phyloP scores from a whole-genome alignment of 2,113 vertebrate species.

The Ctenomys sociabilis region DNA sequence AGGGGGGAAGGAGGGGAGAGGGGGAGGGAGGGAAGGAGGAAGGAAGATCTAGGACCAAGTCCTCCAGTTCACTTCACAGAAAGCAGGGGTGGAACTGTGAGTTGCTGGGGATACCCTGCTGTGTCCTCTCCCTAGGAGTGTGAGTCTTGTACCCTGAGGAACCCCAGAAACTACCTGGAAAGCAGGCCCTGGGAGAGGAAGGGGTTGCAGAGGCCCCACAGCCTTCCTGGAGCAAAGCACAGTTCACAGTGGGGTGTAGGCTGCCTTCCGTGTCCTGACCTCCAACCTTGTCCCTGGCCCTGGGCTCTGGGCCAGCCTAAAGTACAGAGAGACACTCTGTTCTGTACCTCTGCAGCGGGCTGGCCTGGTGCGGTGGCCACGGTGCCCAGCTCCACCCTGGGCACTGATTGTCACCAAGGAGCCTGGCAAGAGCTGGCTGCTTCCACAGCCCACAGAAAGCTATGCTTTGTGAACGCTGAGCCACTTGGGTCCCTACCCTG shows the following conservation, averaged over 20 bases:
- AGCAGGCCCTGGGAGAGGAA: background rate
- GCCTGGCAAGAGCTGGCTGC: background rate
- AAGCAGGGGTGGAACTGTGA: background rate
- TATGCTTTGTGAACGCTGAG: background rate
- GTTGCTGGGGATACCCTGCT: background rate
- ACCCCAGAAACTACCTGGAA: background rate
- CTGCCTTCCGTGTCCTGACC: background rate
- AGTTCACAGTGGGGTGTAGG: fast-evolving
- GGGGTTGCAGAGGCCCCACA: background rate
- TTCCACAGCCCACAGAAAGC: background rate
- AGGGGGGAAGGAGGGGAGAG: too few relatives aligned
- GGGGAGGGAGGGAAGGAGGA: too few relatives aligned
- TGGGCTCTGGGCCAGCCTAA: conserved; percentile 43
- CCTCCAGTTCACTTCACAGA: background rate
- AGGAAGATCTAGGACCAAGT: background rate
- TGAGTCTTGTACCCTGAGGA: background rate
- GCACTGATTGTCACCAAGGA: conserved; percentile 29
- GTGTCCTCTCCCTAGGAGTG: background rate
- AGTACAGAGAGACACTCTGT: conserved; percentile 21
- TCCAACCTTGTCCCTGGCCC: conserved; percentile 24
- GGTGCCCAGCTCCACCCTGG: background rate
- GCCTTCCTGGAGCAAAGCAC: background rate
- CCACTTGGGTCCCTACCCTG: background rate
- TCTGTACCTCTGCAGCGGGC: background rate
- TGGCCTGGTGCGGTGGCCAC: fast-evolving